A percentile compares a stretch with the other conserved stretches of the same genome.
Evolutionary conservation across 2,888 invertebrate genomes (phyloP).

Genomic region (Vesta saturnalis): DNA sequence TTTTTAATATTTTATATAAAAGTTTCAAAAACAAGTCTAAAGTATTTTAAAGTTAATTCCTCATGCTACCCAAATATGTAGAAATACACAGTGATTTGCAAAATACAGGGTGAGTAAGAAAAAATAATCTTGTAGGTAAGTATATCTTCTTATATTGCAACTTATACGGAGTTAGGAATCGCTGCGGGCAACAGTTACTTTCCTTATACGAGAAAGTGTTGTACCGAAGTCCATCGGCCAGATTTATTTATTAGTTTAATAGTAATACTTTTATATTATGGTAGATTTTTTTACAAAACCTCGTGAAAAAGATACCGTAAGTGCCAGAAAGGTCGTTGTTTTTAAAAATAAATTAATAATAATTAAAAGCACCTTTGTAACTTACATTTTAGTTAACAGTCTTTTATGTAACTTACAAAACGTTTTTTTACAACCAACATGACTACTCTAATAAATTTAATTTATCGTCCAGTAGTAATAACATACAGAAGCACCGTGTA

Average conservation of each 20-base stretch:
- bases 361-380: not conserved
- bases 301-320: not conserved
- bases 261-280: not conserved
- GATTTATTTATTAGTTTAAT: not conserved
- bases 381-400: not conserved
- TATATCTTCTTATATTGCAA: too few relatives aligned
- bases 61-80: too few relatives aligned
- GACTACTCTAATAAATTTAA: not conserved
- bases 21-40: too few relatives aligned
- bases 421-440: not conserved
- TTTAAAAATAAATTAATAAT: not conserved
- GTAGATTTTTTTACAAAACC: not conserved
- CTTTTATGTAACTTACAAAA: not conserved
- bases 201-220: too few relatives aligned
- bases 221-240: too few relatives aligned
- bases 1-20: too few relatives aligned
- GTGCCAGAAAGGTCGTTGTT: not conserved
- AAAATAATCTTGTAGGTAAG: too few relatives aligned
- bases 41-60: too few relatives aligned
- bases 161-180: too few relatives aligned
- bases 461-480: not conserved
- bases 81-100: too few relatives aligned
- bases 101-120: too few relatives aligned
- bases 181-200: too few relatives aligned
- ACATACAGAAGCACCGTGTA: not conserved